Evolutionary conservation across 2,888 invertebrate genomes (phyloP).

Genomic region (Xylota segnis): DNA sequence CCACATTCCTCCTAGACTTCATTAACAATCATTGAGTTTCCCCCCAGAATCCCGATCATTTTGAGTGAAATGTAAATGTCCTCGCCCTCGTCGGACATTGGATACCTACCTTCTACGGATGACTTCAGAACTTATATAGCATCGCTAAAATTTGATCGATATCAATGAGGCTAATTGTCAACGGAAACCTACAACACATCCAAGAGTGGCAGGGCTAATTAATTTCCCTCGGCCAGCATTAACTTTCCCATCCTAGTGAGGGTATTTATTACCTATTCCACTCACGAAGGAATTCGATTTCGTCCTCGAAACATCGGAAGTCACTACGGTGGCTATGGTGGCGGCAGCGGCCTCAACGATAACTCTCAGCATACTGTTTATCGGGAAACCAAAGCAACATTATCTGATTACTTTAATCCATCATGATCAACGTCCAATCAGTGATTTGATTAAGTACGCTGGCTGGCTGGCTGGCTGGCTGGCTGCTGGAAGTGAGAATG

Average conservation of each 20-base stretch:
- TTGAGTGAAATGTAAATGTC: neutral
- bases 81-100: neutral
- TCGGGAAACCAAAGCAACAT: conserved; percentile 33
- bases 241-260: conserved; percentile 3
- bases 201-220: conserved; percentile 13
- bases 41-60: neutral
- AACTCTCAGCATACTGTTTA: conserved; percentile 23
- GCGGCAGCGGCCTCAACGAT: neutral
- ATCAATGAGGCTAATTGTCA: conserved; percentile 13
- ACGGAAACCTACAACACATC: neutral
- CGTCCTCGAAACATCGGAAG: conserved; percentile 32
- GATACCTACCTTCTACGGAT: conserved; percentile 2
- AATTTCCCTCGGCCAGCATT: conserved; percentile 17
- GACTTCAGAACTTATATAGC: conserved; percentile 40
- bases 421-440: conserved; percentile 71
- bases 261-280: conserved; percentile 22
- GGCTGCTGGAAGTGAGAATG: neutral
- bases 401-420: conserved; percentile 72
- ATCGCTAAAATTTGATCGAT: conserved; percentile 30
- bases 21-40: neutral
- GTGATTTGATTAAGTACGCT: conserved; percentile 63
- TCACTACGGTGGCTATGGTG: neutral
- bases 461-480: neutral
- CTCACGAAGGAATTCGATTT: conserved; percentile 15
- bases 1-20: neutral